Base-by-base conservation (phyloP, 1,140 invertebrate genomes). In the Heliconius hermathena region DNA sequence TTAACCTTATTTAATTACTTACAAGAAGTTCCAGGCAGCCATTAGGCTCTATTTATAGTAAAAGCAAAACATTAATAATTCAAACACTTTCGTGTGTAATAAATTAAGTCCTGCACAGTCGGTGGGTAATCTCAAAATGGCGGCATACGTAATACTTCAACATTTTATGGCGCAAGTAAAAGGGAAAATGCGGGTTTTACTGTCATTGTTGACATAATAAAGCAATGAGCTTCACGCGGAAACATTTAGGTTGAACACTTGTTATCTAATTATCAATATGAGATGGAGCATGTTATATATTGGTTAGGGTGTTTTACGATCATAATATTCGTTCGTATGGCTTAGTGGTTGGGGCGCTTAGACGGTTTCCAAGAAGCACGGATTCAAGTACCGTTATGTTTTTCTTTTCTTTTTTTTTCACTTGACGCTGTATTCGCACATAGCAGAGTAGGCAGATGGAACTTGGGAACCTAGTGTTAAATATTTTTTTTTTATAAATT, bases 41-140 rank as follows among this genome's bases (percentile, higher is more conserved):
- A 73, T 70, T 66, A 73, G 57, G 13, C 74, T 80, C 54, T 73
- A 79, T 84, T 80, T 83, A 85, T 84, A 90, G 86, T 88, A 88
- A 76, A 81, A 88, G 80, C 81, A 87, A 85, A 87, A 89, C 90
- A 92, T 92, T 91, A 93, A 93, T 90, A 92, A 93, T 93, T 91
- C 90, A 92, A 91, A 91, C 90, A 91, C 88, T 92, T 93, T 92
- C 84, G 87, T 91, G 82, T 83, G 86, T 85, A 83, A 93, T 93
- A 92, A 92, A 93, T 93, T 92, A 92, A 89, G 84, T 89, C 84
- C 83, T 87, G 83, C 84, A 86, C 84, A 86, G 85, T 83, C 80
- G 85, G 82, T 71, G 85, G 89, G 84, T 89, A 91, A 91, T 92
- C 90, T 92, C 88, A 89, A 90, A 91, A 93, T 92, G 90, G 89